Percentiles rank a stretch among this genome's conserved stretches.
Conservation (phyloP, 2,113 vertebrate species). For the Formicarius rufipectus region DNA sequence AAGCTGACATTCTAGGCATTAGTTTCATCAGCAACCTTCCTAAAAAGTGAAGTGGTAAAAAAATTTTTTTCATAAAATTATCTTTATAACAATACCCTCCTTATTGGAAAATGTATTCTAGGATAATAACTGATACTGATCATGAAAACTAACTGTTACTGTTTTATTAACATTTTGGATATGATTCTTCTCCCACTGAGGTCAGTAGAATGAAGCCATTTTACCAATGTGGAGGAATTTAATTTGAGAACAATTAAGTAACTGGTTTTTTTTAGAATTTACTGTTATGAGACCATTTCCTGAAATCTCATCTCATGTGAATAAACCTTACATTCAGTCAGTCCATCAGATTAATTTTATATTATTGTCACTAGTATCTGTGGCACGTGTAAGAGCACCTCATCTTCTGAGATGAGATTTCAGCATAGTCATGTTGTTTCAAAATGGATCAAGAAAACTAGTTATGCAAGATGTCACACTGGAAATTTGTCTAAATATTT, state of each 20-base stretch:
- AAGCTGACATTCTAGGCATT: not conserved
- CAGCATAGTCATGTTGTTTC: not conserved
- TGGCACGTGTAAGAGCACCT: not conserved
- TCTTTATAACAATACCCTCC: not conserved
- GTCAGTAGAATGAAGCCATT: not conserved
- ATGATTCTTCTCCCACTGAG: not conserved
- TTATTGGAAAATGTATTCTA: not conserved
- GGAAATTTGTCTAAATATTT: not conserved
- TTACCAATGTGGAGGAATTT: slow-evolving; percentile 12
- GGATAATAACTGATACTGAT: not conserved
- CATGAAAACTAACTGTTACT: not conserved
- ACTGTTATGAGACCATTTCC: not conserved
- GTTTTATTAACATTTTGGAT: not conserved
- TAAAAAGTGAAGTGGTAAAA: not conserved
- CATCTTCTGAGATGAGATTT: not conserved
- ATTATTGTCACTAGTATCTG: not conserved
- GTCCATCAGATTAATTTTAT: not conserved
- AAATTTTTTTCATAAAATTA: not conserved
- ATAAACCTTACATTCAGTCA: not conserved
- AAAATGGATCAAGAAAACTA: not conserved
- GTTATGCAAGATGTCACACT: not conserved
- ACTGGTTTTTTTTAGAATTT: not conserved
- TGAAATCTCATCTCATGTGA: not conserved
- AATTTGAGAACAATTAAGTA: slow-evolving; percentile 3
- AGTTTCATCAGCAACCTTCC: not conserved